Evolutionary conservation across 2,797 vertebrate species (phyloP).

Genomic region (Bryconaethiops microstoma): DNA sequence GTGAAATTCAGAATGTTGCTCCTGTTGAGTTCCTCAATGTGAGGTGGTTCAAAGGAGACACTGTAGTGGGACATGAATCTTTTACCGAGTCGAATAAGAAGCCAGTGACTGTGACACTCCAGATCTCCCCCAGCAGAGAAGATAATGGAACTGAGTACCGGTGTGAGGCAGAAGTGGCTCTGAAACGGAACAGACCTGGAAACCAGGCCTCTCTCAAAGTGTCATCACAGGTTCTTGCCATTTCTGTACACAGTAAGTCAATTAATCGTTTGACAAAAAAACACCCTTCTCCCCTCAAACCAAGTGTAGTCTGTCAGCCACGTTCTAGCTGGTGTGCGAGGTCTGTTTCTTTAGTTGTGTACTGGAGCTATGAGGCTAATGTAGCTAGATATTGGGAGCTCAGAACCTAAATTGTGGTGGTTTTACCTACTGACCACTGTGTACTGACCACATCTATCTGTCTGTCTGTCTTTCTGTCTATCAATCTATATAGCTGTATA

Average conservation of each 20-base stretch:
- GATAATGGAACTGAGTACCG: constrained; percentile 60
- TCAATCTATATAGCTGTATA: no score
- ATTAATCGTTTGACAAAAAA: neutral
- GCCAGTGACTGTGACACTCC: neutral
- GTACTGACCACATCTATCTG: no score
- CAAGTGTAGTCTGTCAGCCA: neutral
- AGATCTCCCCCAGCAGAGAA: constrained; percentile 42
- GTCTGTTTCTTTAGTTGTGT: neutral
- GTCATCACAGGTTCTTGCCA: constrained; percentile 43
- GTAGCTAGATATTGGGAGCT: neutral
- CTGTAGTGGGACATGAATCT: rapidly evolving
- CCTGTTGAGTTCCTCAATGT: constrained; percentile 61
- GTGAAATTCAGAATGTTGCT: constrained; percentile 63
- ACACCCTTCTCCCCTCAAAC: neutral
- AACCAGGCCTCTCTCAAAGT: constrained; percentile 42
- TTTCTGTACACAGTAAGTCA: constrained; percentile 69
- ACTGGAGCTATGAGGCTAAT: neutral
- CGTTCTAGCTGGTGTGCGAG: neutral
- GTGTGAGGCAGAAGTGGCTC: constrained; percentile 69
- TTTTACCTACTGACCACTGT: no score
- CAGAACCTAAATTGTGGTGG: no score
- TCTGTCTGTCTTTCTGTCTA: no score
- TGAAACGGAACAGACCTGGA: constrained; percentile 57
- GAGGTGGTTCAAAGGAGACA: constrained; percentile 64
- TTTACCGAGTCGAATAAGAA: rapidly evolving